Base-by-base conservation (phyloP, 2,797 vertebrate genomes). In the Manis crassicaudata region DNA sequence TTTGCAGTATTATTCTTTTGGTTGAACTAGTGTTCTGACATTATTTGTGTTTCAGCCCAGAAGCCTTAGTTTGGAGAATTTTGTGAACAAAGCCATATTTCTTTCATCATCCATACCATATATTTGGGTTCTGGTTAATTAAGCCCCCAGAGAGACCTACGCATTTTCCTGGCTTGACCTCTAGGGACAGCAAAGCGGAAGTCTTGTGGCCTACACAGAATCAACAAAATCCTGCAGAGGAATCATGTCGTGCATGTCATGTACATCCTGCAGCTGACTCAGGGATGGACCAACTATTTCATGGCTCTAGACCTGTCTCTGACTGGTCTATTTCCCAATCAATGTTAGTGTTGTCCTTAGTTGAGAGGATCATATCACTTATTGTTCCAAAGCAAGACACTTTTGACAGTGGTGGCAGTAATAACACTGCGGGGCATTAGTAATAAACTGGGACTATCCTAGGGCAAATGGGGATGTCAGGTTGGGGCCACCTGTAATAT, bases 51-150 rank as follows among this genome's bases (percentile, higher is more conserved):
- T 79, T 5, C 16, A 70, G 46, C 35, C 46, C 58, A 21, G 40
- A 92, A 88, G 56, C 10, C 11, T 50, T 40, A 46, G 50, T 91
- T 88, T 52, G 72, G 80, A 96, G 43, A 93, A 52, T 70, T 68
- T 52, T 60, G 25, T 13, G 37, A 63, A 82, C 72, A 88, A 79
- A 67, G 72, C 81, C 67, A 6, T 96, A 62, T 84, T 92, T 84
- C 63, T 92, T 88, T 81, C 17, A 21, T 25, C 29, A 58, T 52
- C 50, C 29, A 17, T 52, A 75, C n/a, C 20, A 4, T 56, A 17
- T 73, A 46, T 81, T 40, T 84, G 60, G 56, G 46, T 17, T 21
- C 63, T 92, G 80, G 72, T 93, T 95, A 96, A 92, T 91, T 93
- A 90, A 79, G 21, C 46, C 79, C 73, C 46, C 23, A 70, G 1